phyloP scores from a whole-genome alignment of 2,113 vertebrate genomes.

The Sminthopsis crassicaudata region DNA sequence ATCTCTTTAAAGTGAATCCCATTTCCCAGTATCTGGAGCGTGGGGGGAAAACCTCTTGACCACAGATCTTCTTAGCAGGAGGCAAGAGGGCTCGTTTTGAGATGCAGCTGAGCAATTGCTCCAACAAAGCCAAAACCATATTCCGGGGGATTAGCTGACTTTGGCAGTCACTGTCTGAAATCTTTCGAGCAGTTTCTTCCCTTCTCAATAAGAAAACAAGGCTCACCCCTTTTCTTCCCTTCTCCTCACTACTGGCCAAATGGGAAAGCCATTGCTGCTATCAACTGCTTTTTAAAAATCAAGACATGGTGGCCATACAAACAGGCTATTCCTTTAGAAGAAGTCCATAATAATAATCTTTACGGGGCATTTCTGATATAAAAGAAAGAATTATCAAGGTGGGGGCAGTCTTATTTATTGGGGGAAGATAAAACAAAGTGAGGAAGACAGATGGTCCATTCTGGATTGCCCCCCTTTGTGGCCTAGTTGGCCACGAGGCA shows the following conservation, averaged over 20 bases:
- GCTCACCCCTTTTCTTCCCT: constrained; percentile 12
- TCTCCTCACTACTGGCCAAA: constrained; percentile 6
- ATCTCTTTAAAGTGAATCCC: background rate
- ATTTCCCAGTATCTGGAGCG: background rate
- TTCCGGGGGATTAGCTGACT: constrained; percentile 65
- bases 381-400: background rate
- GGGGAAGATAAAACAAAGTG: background rate
- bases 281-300: constrained; percentile 45
- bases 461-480: background rate
- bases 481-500: background rate
- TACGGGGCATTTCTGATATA: constrained; percentile 21
- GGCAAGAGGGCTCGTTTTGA: constrained; percentile 45
- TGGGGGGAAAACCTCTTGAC: background rate
- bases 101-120: constrained; percentile 65
- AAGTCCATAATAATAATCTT: constrained; percentile 10
- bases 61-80: constrained; percentile 36
- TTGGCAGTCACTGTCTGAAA: constrained; percentile 66
- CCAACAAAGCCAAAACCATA: constrained; percentile 63
- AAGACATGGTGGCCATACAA: constrained; percentile 16
- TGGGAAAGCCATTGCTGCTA: constrained; percentile 30
- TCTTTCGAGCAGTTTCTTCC: constrained; percentile 71
- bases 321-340: constrained; percentile 23
- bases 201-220: constrained; percentile 13
- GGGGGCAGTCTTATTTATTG: background rate
- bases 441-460: background rate